Conservation (phyloP, 2,888 invertebrate species). For the Glyphotaelius pellucidus region DNA sequence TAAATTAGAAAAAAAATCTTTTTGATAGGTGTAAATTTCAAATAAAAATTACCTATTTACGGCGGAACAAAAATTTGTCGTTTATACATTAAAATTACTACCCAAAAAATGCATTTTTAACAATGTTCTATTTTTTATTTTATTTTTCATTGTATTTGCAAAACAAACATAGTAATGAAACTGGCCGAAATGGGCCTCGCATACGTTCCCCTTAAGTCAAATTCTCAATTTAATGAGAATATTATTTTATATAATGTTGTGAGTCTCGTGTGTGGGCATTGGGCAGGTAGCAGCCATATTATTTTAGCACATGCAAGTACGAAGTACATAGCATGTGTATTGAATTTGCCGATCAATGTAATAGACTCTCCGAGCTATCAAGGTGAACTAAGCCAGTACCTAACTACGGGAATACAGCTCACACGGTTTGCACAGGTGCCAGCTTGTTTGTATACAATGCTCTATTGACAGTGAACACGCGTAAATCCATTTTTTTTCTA, state of each 20-base stretch:
- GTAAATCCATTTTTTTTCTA: constrained; percentile 30
- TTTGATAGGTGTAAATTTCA: no score
- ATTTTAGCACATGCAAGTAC: background rate
- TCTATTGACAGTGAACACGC: constrained; percentile 39
- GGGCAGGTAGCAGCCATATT: background rate
- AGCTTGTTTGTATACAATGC: constrained; percentile 27
- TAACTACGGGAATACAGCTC: background rate
- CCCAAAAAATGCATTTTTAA: no score
- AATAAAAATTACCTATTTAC: no score
- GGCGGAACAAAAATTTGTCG: no score
- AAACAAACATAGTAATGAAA: no score
- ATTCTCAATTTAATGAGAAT: background rate
- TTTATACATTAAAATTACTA: no score
- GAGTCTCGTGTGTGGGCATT: background rate
- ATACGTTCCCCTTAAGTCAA: no score
- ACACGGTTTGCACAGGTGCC: constrained; percentile 53
- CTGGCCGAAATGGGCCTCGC: no score
- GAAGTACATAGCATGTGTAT: background rate
- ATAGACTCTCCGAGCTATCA: constrained; percentile 50
- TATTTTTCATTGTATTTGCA: no score
- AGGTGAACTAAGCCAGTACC: constrained; percentile 43
- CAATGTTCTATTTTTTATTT: no score
- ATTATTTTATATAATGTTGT: background rate
- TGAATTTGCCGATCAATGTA: background rate
- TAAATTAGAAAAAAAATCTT: no score